Percentiles rank a stretch among this genome's conserved stretches.
Evolutionary conservation across 2,888 invertebrate species (phyloP).

Genomic region (Vanessa cardui): DNA sequence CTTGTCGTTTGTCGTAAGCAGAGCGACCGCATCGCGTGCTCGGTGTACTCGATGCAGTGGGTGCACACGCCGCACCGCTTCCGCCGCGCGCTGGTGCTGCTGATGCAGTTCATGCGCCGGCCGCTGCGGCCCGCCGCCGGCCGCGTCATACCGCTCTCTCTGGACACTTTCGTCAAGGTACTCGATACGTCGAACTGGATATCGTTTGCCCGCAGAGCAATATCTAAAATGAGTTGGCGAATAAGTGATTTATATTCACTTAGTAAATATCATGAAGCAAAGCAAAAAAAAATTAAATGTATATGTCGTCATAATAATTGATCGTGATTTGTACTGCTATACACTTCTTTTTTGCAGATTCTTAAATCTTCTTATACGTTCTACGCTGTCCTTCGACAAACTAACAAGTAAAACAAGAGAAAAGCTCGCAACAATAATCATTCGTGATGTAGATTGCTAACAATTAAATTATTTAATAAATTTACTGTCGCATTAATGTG

Average conservation of each 20-base stretch:
- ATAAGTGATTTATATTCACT: neutral
- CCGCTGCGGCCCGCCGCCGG: slow-evolving; percentile 77
- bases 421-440: too few species aligned
- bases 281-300: too few species aligned
- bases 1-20: slow-evolving; percentile 42
- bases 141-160: slow-evolving; percentile 74
- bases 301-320: too few species aligned
- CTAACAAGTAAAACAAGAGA: slow-evolving; percentile 50
- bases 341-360: slow-evolving; percentile 48
- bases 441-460: too few species aligned
- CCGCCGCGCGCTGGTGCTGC: slow-evolving; percentile 64
- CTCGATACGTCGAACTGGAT: too few species aligned
- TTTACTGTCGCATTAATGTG: too few species aligned
- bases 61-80: slow-evolving; percentile 48
- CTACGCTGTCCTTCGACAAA: slow-evolving; percentile 72
- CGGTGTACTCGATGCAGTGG: slow-evolving; percentile 70
- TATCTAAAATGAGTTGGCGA: neutral
- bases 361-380: slow-evolving; percentile 74
- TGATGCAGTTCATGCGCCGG: slow-evolving; percentile 71
- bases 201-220: too few species aligned
- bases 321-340: neutral
- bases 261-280: too few species aligned
- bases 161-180: slow-evolving; percentile 75
- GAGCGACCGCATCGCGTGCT: slow-evolving; percentile 67
- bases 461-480: too few species aligned